A percentile compares a stretch with the other conserved stretches of the same genome.
Evolutionary conservation across 2,888 invertebrate genomes (phyloP).

Genomic region (Caenorhabditis panamensis): DNA sequence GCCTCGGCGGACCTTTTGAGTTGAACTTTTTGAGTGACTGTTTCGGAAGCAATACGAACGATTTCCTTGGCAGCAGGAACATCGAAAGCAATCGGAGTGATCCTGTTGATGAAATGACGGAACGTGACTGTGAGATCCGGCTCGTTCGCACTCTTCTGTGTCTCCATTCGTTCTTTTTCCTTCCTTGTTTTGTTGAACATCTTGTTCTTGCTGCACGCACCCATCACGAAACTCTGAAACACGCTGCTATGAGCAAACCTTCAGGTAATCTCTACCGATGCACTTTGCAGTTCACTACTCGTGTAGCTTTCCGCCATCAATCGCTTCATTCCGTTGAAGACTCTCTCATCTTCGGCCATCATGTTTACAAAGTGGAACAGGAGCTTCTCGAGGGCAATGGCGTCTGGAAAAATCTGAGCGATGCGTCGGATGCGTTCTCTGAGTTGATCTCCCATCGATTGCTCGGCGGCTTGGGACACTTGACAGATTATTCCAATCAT

Average conservation of each 20-base stretch:
- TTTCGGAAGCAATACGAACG: slow-evolving; percentile 17
- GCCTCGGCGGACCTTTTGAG: slow-evolving; percentile 22
- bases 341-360: slow-evolving; percentile 38
- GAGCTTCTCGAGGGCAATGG: slow-evolving; percentile 27
- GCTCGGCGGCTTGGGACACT: slow-evolving; percentile 1
- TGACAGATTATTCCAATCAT: slow-evolving; percentile 36
- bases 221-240: neutral
- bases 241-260: no score
- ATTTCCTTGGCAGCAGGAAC: slow-evolving; percentile 31
- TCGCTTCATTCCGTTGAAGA: slow-evolving; percentile 45
- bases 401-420: slow-evolving; percentile 43
- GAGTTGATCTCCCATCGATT: slow-evolving; percentile 28
- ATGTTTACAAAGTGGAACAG: slow-evolving; percentile 56
- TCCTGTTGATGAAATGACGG: slow-evolving; percentile 44
- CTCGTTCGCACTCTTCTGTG: neutral
- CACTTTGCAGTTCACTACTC: slow-evolving; percentile 15
- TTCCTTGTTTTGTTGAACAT: neutral
- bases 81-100: slow-evolving; percentile 47
- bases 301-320: slow-evolving; percentile 51
- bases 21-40: slow-evolving; percentile 22
- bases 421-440: slow-evolving; percentile 51
- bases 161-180: slow-evolving; percentile 1
- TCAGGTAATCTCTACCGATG: no score
- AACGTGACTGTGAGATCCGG: neutral
- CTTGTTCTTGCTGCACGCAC: neutral